Conservation (phyloP, 2,797 vertebrate species). For the Hippocampus kuda region DNA sequence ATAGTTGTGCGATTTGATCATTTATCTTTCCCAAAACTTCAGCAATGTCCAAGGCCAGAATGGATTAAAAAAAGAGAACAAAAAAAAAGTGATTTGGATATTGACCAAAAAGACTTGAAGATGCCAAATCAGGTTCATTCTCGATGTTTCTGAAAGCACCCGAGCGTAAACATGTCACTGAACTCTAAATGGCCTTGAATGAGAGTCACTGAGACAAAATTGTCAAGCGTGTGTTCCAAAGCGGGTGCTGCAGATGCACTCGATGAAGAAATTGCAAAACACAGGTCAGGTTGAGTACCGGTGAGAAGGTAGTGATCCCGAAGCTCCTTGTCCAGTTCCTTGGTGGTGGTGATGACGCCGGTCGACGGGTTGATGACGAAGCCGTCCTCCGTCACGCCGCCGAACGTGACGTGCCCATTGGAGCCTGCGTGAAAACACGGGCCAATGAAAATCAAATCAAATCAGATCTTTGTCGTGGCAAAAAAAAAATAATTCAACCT, state of each 20-base stretch:
- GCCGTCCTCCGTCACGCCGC: conserved; percentile 79
- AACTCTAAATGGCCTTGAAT: background rate
- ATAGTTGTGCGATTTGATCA: too few species aligned
- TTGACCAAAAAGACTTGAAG: too few species aligned
- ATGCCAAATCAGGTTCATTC: too few species aligned
- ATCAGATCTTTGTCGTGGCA: background rate
- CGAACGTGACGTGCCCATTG: conserved; percentile 83
- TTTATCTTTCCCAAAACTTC: too few species aligned
- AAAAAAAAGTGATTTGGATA: too few species aligned
- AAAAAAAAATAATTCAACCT: too few species aligned
- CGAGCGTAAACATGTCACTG: background rate
- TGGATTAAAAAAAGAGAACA: too few species aligned
- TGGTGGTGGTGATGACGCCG: conserved; percentile 81
- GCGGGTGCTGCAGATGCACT: background rate
- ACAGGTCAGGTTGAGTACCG: conserved; percentile 54
- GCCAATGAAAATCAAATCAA: background rate
- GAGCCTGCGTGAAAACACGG: conserved; percentile 57
- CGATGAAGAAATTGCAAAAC: background rate
- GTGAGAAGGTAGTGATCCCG: conserved; percentile 79
- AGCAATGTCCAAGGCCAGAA: too few species aligned
- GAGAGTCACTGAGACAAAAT: background rate
- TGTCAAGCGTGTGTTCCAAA: background rate
- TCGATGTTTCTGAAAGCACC: background rate
- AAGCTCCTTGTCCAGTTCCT: conserved; percentile 76
- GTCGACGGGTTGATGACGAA: conserved; percentile 84